Conservation (phyloP, 2,888 invertebrate species). For the Augochlorella aurata region DNA sequence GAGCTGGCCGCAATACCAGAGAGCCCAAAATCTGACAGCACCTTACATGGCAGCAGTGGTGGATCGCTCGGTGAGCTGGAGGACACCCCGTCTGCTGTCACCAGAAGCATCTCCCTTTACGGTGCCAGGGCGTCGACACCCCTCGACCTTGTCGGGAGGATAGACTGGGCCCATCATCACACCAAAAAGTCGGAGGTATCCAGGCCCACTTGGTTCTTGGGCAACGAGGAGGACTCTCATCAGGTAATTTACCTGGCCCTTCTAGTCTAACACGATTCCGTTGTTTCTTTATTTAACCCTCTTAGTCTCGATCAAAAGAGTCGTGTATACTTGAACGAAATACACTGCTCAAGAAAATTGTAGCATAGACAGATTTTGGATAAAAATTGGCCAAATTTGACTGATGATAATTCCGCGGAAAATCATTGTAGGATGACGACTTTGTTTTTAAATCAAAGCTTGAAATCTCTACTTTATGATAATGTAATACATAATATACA, state of each 20-base stretch:
- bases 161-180: slow-evolving; percentile 48
- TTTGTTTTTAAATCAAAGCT: no score
- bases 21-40: slow-evolving; percentile 93
- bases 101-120: slow-evolving; percentile 61
- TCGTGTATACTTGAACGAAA: no score
- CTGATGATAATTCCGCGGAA: no score
- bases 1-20: slow-evolving; percentile 95
- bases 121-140: slow-evolving; percentile 43
- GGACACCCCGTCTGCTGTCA: slow-evolving; percentile 64
- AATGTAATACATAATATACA: no score
- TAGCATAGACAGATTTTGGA: no score
- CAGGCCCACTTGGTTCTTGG: slow-evolving; percentile 84
- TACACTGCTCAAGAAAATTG: no score
- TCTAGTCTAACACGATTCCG: no score
- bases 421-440: no score
- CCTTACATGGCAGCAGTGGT: slow-evolving; percentile 88
- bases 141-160: slow-evolving; percentile 35
- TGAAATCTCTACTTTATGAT: no score
- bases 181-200: slow-evolving; percentile 41
- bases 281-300: no score
- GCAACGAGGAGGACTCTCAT: slow-evolving; percentile 83
- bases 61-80: slow-evolving; percentile 79
- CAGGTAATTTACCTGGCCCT: slow-evolving; percentile 71
- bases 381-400: no score
- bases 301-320: no score